Base-by-base conservation (phyloP, 2,888 invertebrate species). In the Smittia aterrima region DNA sequence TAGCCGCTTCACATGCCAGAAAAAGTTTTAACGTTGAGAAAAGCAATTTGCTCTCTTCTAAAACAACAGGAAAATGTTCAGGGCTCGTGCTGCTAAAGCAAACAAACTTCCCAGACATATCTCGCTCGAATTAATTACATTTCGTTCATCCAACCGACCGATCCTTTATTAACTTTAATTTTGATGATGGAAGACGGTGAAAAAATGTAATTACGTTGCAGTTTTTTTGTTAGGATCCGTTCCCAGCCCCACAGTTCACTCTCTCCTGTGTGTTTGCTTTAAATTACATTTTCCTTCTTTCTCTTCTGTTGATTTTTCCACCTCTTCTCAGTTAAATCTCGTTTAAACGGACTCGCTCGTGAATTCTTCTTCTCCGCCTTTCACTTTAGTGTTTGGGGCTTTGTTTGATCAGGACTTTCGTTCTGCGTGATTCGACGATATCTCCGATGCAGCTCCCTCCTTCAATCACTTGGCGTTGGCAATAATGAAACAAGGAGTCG, bases 181-280 rank as follows among this genome's bases (percentile, higher is more conserved):
- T 38, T 72, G 71, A 72, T 62, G 72, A 72, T 62, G 72, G 71
- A 58, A 62, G 62, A 27, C 13, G 47, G 13, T 16, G 24, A 27
- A 25, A 47, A 54, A 72, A 72, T 32, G 40, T 38, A 72, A 72
- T 72, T 72, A 72, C 25, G 25, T 25, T 72, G 72, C 72, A 72
- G 62, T 72, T 72, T 62, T 40, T 16, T 16, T 58, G 2, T 22
- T n/a, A n/a, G 47, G 47, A 47, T n/a, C 47, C 47, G 4, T n/a
- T n/a, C n/a, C n/a, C n/a, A n/a, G n/a, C n/a, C n/a, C n/a, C n/a
- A n/a, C n/a, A 16, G n/a, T 58, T 58, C 47, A 58, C 13, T 25
- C 16, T 72, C 20, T 71, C 25, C 71, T 7, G 47, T 70, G 67
- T 70, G 70, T 70, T 70, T 70, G 54, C 70, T 70, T 70, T 54